A percentile compares a stretch with the other conserved stretches of the same genome.
Evolutionary conservation across 2,113 vertebrate genomes (phyloP).

Genomic region (Pachycephala philippinensis): DNA sequence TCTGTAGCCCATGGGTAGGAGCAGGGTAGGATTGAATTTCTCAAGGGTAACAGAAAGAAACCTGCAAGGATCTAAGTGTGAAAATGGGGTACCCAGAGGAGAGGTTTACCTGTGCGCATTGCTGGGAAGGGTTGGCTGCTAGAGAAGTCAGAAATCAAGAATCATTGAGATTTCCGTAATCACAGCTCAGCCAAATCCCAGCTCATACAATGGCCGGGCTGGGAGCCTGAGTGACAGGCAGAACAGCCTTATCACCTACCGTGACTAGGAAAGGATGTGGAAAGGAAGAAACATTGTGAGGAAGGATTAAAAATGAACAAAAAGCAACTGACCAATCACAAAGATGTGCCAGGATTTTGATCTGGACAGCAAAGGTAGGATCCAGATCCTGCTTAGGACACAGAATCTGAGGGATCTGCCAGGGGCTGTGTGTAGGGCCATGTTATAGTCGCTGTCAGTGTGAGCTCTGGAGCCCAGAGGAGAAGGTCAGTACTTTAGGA

Average conservation of each 20-base stretch:
- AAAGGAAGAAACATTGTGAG: not conserved
- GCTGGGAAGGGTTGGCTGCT: not conserved
- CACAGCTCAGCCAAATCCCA: not conserved
- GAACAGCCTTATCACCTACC: not conserved
- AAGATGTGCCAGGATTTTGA: not conserved
- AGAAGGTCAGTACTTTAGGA: not conserved
- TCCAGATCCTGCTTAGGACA: not conserved
- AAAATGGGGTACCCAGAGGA: not conserved
- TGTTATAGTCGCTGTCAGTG: not conserved
- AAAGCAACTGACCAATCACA: not conserved
- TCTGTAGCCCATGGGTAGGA: accelerated
- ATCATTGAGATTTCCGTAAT: not conserved
- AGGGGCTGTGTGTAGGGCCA: not conserved
- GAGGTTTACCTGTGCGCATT: not conserved
- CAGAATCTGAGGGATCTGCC: not conserved
- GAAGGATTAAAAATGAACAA: not conserved
- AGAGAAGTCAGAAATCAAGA: not conserved
- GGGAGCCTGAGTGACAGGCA: not conserved
- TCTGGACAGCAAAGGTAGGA: not conserved
- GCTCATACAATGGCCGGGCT: not conserved
- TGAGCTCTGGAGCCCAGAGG: not conserved
- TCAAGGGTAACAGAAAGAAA: not conserved
- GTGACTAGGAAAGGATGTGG: not conserved
- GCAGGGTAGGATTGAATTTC: not conserved
- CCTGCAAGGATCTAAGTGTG: not conserved